Evolutionary conservation across 1,140 invertebrate species (phyloP), one percentile per base, ranked within the genome.

Genomic region (Platorchestia sp.): DNA sequence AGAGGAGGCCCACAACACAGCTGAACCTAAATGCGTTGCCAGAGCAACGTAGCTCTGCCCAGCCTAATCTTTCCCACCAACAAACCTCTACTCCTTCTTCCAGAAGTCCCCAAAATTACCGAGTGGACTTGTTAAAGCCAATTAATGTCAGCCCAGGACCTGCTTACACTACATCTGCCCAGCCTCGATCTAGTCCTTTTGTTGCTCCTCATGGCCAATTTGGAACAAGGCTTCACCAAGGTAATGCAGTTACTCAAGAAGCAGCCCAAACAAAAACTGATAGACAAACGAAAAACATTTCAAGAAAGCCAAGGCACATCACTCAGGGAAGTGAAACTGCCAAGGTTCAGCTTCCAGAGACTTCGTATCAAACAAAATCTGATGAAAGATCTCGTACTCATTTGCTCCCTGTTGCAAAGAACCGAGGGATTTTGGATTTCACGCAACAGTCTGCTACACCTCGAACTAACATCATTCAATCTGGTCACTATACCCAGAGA

Each of bases 81-180:
- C 44, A 93, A 40, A 47, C 91, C 43, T 44, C 91, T 0, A 93
- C 91, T 6, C 91, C 43, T 45, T 10, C 7, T 45, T 10, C 6
- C 0, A 45, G 91, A n/a, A 93, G 91, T 93, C 91, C 91, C n/a
- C 91, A 93, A 40, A 93, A 93, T 36, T 93, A 93, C 47, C 43
- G 91, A 93, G 91, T 93, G 45, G 91, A 93, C 40, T 93, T 93
- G 40, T 44, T 45, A 16, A 93, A 93, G 45, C 91, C 91, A 10
- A 93, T 93, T 19, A 93, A 93, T 45, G 45, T 93, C 0, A 93
- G 91, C 40, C 91, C 91, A 19, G 91, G 91, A n/a, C 91, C 91
- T 10, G 91, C 91, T 22, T 93, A 47, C 40, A 93, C 91, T 40
- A 93, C 59, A 75, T 22, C 91, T 93, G 44, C 7, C 3, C 43